Evolutionary conservation across 1,140 invertebrate species (phyloP), one percentile per base, ranked within the genome.

Genomic region (Pseudomyrmex pallidus): DNA sequence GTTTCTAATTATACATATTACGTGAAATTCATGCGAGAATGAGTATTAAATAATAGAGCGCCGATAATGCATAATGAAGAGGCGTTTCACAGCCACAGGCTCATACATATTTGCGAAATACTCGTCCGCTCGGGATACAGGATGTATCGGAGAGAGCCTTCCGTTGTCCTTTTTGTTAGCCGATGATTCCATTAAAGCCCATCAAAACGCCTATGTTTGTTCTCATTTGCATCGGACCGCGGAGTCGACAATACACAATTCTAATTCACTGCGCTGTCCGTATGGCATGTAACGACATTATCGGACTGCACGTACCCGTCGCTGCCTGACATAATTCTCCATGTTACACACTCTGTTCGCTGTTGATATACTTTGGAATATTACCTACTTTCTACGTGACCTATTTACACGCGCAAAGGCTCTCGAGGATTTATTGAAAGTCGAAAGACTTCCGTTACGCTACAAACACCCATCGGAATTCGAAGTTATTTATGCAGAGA

Each of bases 221-320:
- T 70, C 78, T 67, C 84, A 83, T 87, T 87, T 87, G 64, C 72
- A 82, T 82, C 57, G 57, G 50, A 35, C 70, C 48, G 70, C 56
- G 77, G 22, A 62, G 70, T 52, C 72, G 70, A 76, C 80, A 74
- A 76, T 82, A 57, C 80, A 54, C 76, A 76, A 62, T 73, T 87
- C 64, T 83, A 72, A 82, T 83, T 83, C 78, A 72, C 44, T 50
- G 44, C 20, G 44, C 72, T 52, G 68, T 83, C 70, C 22, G 56
- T 44, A 35, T 68, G 74, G 52, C 63, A 35, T 50, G 22, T 86
- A 86, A 87, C 54, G 59, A 76, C 72, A 87, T 87, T 86, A 85
- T 83, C 85, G 48, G n/a, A 2, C n/a, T 15, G 44, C 25, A 35
- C 57, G 52, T n/a, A 50, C n/a, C 25, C 64, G 22, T 56, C 48